These are phyloP conservation scores for Sylvietta virens DNA, from an alignment of 2,113 vertebrate genomes.

Conservation along the genomic window DNA sequence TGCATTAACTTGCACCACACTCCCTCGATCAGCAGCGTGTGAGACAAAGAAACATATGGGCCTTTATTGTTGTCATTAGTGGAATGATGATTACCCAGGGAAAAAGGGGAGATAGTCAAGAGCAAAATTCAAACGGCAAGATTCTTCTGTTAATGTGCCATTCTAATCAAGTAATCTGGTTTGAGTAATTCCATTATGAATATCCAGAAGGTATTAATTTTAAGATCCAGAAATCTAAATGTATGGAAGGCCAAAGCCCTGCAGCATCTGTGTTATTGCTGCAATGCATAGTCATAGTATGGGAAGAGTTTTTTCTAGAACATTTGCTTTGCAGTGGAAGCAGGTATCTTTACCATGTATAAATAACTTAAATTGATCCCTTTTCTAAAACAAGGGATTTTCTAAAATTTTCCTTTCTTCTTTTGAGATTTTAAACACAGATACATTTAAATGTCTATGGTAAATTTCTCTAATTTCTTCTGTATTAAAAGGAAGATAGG, in stretches of 20 bases:
- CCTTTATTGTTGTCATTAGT: neutral
- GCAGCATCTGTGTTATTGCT: neutral
- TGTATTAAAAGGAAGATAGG: neutral
- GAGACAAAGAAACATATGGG: slow-evolving; percentile 45
- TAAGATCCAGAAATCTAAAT: neutral
- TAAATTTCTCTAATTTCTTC: neutral
- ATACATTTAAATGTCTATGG: neutral
- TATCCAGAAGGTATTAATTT: neutral
- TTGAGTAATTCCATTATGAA: slow-evolving; percentile 22
- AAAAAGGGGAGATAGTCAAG: slow-evolving; percentile 12
- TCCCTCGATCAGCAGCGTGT: neutral
- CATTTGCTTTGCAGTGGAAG: neutral
- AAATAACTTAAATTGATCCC: neutral
- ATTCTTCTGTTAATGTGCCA: neutral
- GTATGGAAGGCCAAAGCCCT: neutral
- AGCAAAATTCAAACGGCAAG: neutral
- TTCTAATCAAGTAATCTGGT: slow-evolving; percentile 34
- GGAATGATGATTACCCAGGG: slow-evolving; percentile 26
- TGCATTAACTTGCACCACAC: neutral
- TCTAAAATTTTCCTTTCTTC: neutral
- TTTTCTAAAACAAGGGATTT: neutral
- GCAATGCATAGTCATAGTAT: neutral
- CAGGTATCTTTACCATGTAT: neutral
- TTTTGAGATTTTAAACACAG: neutral
- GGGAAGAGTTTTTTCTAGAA: neutral